Conservation (phyloP, 2,888 invertebrate species). For the Tachina grossa region DNA sequence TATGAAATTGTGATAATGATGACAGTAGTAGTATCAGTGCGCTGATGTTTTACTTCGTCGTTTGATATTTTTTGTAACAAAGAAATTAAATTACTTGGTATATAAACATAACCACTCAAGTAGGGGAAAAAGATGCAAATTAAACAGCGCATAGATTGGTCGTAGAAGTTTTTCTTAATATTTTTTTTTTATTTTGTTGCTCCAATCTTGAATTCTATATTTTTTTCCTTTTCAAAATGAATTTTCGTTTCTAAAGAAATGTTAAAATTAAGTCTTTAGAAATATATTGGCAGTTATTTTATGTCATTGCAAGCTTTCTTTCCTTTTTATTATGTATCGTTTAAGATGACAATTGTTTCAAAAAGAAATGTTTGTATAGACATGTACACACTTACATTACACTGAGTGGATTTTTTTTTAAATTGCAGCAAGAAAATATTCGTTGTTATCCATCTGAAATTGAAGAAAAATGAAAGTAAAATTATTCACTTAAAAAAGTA, state of each 20-base stretch:
- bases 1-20: neutral
- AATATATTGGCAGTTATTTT: constrained; percentile 63
- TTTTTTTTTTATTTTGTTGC: constrained; percentile 3
- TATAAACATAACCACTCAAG: neutral
- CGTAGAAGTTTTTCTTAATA: neutral
- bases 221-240: constrained; percentile 27
- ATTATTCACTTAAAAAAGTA: constrained; percentile 59
- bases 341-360: constrained; percentile 23
- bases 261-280: constrained; percentile 59
- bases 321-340: constrained; percentile 1
- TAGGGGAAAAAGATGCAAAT: neutral
- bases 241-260: constrained; percentile 43
- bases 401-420: neutral
- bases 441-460: constrained; percentile 37
- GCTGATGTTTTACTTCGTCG: neutral
- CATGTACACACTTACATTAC: neutral
- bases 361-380: neutral
- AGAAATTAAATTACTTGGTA: constrained; percentile 8
- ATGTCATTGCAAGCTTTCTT: constrained; percentile 24
- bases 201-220: neutral
- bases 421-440: constrained; percentile 44
- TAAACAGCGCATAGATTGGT: neutral
- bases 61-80: neutral
- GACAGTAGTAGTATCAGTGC: neutral
- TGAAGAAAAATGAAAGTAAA: constrained; percentile 6